Evolutionary conservation across 2,113 vertebrate genomes (phyloP).

Genomic region (Lepus americanus): DNA sequence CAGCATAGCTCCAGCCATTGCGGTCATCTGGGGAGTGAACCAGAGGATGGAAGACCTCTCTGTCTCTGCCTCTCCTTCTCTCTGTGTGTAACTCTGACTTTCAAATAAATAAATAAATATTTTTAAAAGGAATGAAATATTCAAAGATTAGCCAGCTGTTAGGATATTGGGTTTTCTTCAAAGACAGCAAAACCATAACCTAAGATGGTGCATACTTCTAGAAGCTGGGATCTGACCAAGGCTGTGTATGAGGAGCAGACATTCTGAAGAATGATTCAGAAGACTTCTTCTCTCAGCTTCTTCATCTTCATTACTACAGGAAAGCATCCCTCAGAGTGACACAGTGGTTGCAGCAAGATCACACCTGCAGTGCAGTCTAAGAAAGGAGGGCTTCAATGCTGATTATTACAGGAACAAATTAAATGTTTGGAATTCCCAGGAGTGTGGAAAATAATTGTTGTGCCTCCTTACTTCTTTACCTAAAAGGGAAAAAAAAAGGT

Average conservation of each 20-base stretch:
- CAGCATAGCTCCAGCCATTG: too few species aligned
- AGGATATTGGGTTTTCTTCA: background rate
- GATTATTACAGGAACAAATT: too few species aligned
- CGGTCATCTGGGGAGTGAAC: too few species aligned
- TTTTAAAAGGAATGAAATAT: background rate
- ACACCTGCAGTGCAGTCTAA: fast-evolving
- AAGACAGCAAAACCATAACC: background rate
- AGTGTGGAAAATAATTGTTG: background rate
- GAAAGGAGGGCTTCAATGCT: background rate
- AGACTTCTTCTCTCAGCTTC: background rate
- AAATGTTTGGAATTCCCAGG: background rate
- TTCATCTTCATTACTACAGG: background rate
- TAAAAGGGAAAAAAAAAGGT: background rate
- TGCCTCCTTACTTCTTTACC: background rate
- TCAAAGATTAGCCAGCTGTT: background rate
- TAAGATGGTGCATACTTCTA: background rate
- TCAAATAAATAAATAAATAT: too few species aligned
- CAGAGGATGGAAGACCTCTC: too few species aligned
- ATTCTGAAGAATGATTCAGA: background rate
- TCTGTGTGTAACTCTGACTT: too few species aligned
- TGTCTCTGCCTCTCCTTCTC: too few species aligned
- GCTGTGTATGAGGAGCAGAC: background rate
- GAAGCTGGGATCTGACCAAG: background rate
- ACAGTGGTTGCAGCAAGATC: fast-evolving
- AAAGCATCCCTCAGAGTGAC: background rate